A percentile compares a stretch with the other conserved stretches of the same genome.
Evolutionary conservation across 92 coral and sea anemone genomes (phyloP).

Genomic region (Palythoa caribaeorum): DNA sequence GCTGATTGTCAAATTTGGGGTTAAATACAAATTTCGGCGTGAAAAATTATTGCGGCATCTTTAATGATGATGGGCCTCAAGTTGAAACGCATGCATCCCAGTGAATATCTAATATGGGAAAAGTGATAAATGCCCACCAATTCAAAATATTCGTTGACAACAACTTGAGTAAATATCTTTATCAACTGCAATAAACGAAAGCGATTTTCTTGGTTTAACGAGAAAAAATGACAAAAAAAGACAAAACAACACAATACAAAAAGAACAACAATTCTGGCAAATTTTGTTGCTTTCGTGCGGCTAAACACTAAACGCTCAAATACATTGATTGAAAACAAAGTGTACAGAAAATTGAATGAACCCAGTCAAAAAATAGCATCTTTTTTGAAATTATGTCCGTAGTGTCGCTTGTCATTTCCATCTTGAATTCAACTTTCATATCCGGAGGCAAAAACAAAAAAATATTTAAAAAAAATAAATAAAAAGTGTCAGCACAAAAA

Average conservation of each 20-base stretch:
- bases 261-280: background rate
- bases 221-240: background rate
- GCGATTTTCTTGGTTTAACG: background rate
- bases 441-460: conserved; percentile 35
- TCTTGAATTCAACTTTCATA: conserved; percentile 34
- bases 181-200: conserved; percentile 27
- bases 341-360: background rate
- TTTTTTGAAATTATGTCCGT: background rate
- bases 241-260: background rate
- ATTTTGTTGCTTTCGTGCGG: background rate
- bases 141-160: conserved; percentile 13
- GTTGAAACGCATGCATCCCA: conserved; percentile 1
- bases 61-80: conserved; percentile 22
- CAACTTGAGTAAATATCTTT: conserved; percentile 26
- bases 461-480: background rate
- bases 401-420: conserved; percentile 7
- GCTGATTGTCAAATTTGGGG: conserved; percentile 28
- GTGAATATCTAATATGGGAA: conserved; percentile 18
- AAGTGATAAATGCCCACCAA: conserved; percentile 34
- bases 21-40: conserved; percentile 28
- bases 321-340: background rate
- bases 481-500: background rate
- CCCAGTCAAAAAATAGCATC: background rate
- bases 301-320: background rate
- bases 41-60: conserved; percentile 41